Evolutionary conservation across 2,797 vertebrate species (phyloP).

Genomic region (Rhadinocentrus ornatus): DNA sequence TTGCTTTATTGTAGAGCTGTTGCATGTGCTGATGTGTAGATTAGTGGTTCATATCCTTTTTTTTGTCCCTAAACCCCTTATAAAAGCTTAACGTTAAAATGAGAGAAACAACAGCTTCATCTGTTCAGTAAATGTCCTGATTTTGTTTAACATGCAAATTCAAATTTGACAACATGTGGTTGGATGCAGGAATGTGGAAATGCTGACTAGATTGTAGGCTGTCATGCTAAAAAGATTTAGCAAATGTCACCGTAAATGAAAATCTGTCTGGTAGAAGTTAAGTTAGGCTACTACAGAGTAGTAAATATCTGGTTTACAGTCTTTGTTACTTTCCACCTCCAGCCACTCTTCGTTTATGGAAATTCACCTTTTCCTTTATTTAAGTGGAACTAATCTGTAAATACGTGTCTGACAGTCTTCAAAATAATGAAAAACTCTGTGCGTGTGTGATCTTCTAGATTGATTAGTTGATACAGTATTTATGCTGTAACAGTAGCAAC

Average conservation of each 20-base stretch:
- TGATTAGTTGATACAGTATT: not conserved
- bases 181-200: not conserved
- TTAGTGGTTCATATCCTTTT: not conserved
- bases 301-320: not conserved
- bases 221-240: not conserved
- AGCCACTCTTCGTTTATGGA: not conserved
- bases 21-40: not conserved
- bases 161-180: not conserved
- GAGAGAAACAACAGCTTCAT: not conserved
- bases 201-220: conserved; percentile 13
- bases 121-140: not conserved
- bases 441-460: not conserved
- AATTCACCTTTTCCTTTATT: not conserved
- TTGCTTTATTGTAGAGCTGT: not conserved
- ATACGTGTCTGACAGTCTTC: not conserved
- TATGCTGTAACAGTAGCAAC: not conserved
- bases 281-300: too few relatives aligned
- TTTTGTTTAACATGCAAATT: not conserved
- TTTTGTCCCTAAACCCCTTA: not conserved
- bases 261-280: too few relatives aligned
- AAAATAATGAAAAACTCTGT: not conserved
- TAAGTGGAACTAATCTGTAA: not conserved
- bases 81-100: not conserved
- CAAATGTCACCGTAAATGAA: too few relatives aligned
- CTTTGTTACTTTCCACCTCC: not conserved